Base-by-base conservation (phyloP, 2,888 invertebrate genomes). In the Sturmia bella region DNA sequence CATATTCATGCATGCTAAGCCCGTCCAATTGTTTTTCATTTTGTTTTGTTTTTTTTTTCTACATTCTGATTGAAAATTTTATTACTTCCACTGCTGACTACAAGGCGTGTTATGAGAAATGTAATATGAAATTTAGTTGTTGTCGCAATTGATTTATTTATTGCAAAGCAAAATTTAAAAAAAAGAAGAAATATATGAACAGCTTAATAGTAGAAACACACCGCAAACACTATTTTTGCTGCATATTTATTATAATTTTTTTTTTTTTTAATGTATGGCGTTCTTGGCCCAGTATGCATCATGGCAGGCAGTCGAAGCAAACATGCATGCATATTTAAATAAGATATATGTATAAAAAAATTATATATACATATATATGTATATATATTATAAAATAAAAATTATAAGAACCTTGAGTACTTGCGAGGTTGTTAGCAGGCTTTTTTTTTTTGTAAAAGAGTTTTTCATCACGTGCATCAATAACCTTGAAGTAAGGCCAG, bases 281-380 rank as follows among this genome's bases (percentile, higher is more conserved):
- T 73, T 54, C 63, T 73, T 73, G 41, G 72, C 72, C 59, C 50
- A 52, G 6, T 43, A 73, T 52, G 43, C 15, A 41, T 50, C 15
- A 41, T 50, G 48, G 37, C 32, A 32, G 7, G 32, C 32, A 32
- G 54, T 64, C 48, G 61, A 17, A n/a, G 32, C 43, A 54, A 50
- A 32, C 32, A 32, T 32, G 32, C 32, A 32, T 3, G 32, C 15
- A 43, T 32, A 61, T 50, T 9, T 41, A 41, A 41, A 12, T 48
- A 19, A 48, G n/a, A 15, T 57, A 21, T 11, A 70, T 37, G 37
- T 37, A 11, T 24, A 61, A 59, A 24, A 48, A 37, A 27, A 4
- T n/a, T n/a, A n/a, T n/a, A n/a, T n/a, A n/a, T n/a, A n/a, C n/a
- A n/a, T n/a, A n/a, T n/a, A n/a, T n/a, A n/a, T n/a, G n/a, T n/a